Evolutionary conservation across 1,140 invertebrate genomes (phyloP).

Genomic region (Papilio helenus): DNA sequence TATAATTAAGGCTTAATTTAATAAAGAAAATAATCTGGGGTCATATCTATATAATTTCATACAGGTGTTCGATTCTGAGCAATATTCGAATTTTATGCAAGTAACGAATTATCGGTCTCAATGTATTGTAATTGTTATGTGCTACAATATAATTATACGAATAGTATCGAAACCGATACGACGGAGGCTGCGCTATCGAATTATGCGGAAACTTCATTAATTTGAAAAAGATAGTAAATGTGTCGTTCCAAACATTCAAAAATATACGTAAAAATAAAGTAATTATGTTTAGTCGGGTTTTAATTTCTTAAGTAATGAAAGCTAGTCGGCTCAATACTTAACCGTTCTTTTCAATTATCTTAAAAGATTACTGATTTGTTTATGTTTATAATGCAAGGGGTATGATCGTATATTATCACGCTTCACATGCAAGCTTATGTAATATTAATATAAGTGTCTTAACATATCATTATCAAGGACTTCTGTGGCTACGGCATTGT

Average conservation of each 20-base stretch:
- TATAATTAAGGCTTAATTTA: too few species aligned
- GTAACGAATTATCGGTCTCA: slow-evolving; percentile 7
- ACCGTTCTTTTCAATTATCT: not conserved
- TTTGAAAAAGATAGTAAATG: not conserved
- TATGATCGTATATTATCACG: not conserved
- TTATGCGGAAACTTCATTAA: not conserved
- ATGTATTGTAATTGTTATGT: not conserved
- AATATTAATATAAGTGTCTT: not conserved
- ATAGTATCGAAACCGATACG: not conserved
- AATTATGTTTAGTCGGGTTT: too few species aligned
- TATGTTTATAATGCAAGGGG: not conserved
- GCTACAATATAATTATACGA: not conserved
- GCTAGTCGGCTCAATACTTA: not conserved
- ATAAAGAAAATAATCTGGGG: not conserved
- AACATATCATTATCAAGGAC: slow-evolving; percentile 18
- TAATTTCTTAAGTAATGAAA: not conserved
- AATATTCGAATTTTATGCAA: not conserved
- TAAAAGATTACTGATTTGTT: not conserved
- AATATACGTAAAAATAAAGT: not conserved
- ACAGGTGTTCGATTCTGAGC: not conserved
- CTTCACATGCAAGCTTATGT: not conserved
- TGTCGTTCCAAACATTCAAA: not conserved
- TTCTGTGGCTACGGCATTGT: not conserved
- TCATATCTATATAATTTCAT: not conserved
- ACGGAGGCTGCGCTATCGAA: not conserved